Evolutionary conservation across 2,113 vertebrate species (phyloP), one percentile per base, ranked within the genome.

Genomic region (Austrofundulus limnaeus): DNA sequence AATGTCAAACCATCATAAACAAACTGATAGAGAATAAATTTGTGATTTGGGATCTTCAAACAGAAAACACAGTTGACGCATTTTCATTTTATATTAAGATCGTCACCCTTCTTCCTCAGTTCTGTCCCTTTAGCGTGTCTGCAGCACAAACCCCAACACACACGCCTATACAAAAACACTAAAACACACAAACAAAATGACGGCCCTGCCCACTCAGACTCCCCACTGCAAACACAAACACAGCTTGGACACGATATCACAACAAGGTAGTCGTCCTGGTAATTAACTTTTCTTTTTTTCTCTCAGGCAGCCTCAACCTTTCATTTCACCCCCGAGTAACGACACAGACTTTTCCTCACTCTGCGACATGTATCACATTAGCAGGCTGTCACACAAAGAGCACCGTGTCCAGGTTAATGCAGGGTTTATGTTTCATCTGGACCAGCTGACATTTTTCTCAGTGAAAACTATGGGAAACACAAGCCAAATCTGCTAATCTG

Each of bases 311-410:
- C 66, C 74, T 70, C 52, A 55, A 43, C 58, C 1, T 63, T 61
- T 67, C 66, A 58, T 55, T 49, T 66, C 31, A 34, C 8, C 42
- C 19, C 24, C 70, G 58, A 82, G 81, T 78, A 83, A 87, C 68
- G 76, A 83, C 87, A 83, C 11, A 66, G 68, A 64, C 59, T 66
- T 57, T 51, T 83, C 81, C 79, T 79, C 81, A 71, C 79, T 77
- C 81, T 73, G 64, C 45, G 61, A 85, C 77, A 86, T 78, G 58
- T 75, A 87, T 83, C 87, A 79, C 77, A 61, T 88, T 85, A 87
- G 79, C 66, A 25, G 60, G 28, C 66, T 58, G 74, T 79, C 86
- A 84, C 77, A 83, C 72, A 77, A 73, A 84, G 78, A 77, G 51
- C 64, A 65, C 51, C 56, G 53, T 77, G 82, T 79, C 84, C 78